Evolutionary conservation across 2,797 vertebrate genomes (phyloP), one percentile per base, ranked within the genome.

Genomic region (Kryptopterus vitreolus): DNA sequence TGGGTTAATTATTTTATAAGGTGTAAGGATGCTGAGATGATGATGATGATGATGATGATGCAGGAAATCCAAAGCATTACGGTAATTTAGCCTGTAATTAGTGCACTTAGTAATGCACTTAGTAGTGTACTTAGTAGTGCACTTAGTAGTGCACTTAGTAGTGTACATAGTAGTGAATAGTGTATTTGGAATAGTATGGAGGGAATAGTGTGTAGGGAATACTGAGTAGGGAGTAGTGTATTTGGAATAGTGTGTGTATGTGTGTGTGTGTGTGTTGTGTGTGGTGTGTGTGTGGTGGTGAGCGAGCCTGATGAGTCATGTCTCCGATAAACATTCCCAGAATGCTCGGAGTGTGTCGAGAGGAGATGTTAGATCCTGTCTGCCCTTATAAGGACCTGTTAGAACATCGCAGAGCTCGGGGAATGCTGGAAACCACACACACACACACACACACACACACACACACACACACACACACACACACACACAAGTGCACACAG

Each of bases 371-470:
- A 77, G 69, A 82, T 87, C 66, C 80, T 77, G 76, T 74, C 82
- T 81, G 57, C 61, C 81, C 78, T 81, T 84, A 84, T 87, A 84
- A 78, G 82, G 82, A 81, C 66, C 74, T 76, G 66, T 63, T 33
- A 82, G 68, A 57, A 48, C 46, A 43, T 80, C 22, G 8, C 53
- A 59, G 59, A 61, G 61, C 85, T 85, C 77, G 72, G 74, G 77
- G 81, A 69, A 83, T 74, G 83, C 68, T 77, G 79, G 4, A 63
- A 65, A 78, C 76, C 72, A 68, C 16, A 53, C 46, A 77, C 65
- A 76, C 38, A 53, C 70, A 70, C 53, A 69, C 76, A 76, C 72
- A 81, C 61, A n/a, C 38, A 57, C 76, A 74, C 29, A 38, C 61
- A 72, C 11, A 7, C 71, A 62, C 72, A 61, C 72, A 81, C 68